A percentile compares a stretch with the other conserved stretches of the same genome.
Conservation (phyloP, 2,888 invertebrate genomes). For the Tiliacea aurago region DNA sequence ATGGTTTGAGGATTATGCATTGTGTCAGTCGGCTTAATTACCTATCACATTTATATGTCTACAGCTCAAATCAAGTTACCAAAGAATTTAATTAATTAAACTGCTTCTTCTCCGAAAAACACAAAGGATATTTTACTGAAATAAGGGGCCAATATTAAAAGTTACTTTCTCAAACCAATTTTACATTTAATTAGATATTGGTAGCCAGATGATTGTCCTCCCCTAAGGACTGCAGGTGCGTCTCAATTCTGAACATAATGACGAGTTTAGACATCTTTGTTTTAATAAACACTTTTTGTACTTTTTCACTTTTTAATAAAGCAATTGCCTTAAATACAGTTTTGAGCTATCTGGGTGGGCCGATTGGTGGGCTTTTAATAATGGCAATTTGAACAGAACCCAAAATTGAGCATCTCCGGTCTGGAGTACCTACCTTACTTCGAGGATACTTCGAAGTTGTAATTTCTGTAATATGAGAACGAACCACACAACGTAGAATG, state of each 20-base stretch:
- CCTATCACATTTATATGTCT: neutral
- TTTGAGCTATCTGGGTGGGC: conserved; percentile 77
- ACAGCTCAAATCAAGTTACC: neutral
- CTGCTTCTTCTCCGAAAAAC: neutral
- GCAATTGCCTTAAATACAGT: conserved; percentile 67
- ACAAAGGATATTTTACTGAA: conserved; percentile 5
- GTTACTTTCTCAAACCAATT: conserved; percentile 43
- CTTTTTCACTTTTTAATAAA: conserved; percentile 68
- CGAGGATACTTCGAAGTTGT: conserved; percentile 61
- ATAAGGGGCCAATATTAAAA: conserved; percentile 16
- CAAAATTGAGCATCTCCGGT: conserved; percentile 77
- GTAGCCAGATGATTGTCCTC: conserved; percentile 54
- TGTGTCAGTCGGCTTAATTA: neutral
- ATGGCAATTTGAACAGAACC: conserved; percentile 76
- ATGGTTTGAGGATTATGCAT: neutral
- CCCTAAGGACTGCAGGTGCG: conserved; percentile 57
- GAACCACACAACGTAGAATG: conserved; percentile 23
- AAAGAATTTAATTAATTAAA: neutral
- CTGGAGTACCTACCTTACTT: conserved; percentile 32
- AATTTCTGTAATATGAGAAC: conserved; percentile 67
- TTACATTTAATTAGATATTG: conserved; percentile 52
- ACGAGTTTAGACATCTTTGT: conserved; percentile 63
- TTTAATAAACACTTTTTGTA: conserved; percentile 64
- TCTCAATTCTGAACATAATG: conserved; percentile 51
- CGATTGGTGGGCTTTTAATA: conserved; percentile 76